phyloP scores from a whole-genome alignment of 2,888 invertebrate genomes.

The Athalia cordata region DNA sequence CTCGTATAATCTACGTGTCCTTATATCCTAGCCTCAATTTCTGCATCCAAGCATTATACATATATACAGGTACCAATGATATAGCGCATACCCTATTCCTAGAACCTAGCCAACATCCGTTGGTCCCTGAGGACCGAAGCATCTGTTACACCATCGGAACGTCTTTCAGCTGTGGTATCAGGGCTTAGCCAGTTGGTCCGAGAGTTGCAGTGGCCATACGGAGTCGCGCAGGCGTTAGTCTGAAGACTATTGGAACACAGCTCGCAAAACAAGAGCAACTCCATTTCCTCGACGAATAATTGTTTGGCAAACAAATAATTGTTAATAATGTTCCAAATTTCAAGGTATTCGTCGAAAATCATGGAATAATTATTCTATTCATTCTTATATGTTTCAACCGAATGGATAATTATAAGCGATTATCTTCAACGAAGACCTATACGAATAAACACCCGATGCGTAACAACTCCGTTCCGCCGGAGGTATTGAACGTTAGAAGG shows the following conservation, averaged over 20 bases:
- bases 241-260: conserved; percentile 51
- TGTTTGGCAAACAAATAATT: conserved; percentile 55
- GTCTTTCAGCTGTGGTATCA: conserved; percentile 37
- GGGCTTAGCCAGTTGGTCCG: conserved; percentile 25
- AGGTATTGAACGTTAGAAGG: conserved; percentile 11
- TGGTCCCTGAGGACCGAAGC: conserved; percentile 29
- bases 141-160: conserved; percentile 27
- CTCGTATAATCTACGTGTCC: no score
- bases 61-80: background rate
- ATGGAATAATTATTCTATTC: background rate
- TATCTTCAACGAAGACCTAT: background rate
- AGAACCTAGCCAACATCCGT: conserved; percentile 2
- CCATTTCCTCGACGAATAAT: conserved; percentile 37
- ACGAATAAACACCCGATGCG: background rate
- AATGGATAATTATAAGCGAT: conserved; percentile 18
- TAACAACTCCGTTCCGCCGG: conserved; percentile 6
- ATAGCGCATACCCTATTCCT: background rate
- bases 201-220: conserved; percentile 4
- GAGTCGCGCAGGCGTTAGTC: conserved; percentile 8
- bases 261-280: conserved; percentile 55
- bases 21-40: conserved; percentile 7
- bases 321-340: background rate
- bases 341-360: background rate
- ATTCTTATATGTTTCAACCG: background rate
- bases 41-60: background rate